Percentiles rank a stretch among this genome's conserved stretches.
Evolutionary conservation across 1,140 invertebrate species (phyloP).

Genomic region (Glomeris maerens): DNA sequence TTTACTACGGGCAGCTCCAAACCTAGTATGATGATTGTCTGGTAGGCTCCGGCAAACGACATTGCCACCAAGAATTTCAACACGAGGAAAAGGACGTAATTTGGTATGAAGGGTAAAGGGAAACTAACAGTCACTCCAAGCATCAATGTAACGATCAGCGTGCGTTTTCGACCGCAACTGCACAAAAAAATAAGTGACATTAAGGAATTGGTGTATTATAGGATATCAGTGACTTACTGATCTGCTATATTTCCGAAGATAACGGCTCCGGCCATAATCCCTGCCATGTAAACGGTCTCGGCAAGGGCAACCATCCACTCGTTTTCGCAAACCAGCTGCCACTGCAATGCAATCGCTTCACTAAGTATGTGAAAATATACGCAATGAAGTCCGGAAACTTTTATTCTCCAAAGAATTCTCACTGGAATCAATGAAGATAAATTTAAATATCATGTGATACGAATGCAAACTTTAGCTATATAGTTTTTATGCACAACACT

Average conservation of each 20-base stretch:
- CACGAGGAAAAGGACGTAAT: neutral
- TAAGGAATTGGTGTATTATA: neutral
- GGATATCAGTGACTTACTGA: conserved; percentile 17
- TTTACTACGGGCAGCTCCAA: conserved; percentile 12
- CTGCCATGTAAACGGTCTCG: conserved; percentile 27
- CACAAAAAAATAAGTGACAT: conserved; percentile 9
- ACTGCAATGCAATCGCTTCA: conserved; percentile 18
- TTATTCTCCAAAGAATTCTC: neutral
- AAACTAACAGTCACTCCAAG: neutral
- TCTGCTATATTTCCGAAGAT: conserved; percentile 25
- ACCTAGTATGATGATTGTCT: neutral
- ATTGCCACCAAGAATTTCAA: neutral
- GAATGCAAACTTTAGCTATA: conserved; percentile 12
- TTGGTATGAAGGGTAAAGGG: neutral
- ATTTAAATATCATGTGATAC: conserved; percentile 11
- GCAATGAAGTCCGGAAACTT: neutral
- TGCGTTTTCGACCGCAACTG: conserved; percentile 18
- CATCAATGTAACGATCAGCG: conserved; percentile 5
- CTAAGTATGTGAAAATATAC: neutral
- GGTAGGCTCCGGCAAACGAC: neutral
- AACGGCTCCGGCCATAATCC: conserved; percentile 26
- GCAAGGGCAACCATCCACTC: conserved; percentile 21
- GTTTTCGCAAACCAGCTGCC: conserved; percentile 23
- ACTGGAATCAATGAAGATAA: neutral
- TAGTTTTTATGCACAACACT: conserved; percentile 6